These are phyloP conservation scores for Trachythela sp. DNA, from an alignment of 64 coral and sea anemone species.

Conservation along the genomic window DNA sequence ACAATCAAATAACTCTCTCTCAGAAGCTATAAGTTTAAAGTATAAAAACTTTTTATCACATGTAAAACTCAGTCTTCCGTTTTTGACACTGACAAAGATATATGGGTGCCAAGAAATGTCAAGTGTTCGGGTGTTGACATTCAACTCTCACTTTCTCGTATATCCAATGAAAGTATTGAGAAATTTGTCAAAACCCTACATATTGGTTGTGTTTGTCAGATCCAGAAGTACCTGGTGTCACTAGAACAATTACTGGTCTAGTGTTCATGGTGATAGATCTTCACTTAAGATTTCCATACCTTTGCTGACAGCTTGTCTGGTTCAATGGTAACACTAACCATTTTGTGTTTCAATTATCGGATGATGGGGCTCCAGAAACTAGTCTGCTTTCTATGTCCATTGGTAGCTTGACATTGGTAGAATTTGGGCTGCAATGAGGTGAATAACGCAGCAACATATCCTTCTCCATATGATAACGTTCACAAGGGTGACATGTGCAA, in stretches of 20 bases:
- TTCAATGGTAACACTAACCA: too few relatives aligned
- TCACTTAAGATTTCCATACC: neutral
- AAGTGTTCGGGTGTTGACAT: neutral
- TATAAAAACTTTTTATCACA: neutral
- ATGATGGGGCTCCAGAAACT: neutral
- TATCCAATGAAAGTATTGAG: neutral
- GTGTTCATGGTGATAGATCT: neutral
- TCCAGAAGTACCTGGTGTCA: neutral
- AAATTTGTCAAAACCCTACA: neutral
- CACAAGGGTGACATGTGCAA: neutral
- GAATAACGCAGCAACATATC: neutral
- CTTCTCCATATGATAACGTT: neutral
- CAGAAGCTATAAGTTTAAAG: neutral
- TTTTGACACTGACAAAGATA: neutral
- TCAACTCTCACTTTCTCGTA: too few relatives aligned
- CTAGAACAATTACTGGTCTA: neutral
- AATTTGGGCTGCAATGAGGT: neutral
- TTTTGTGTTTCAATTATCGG: neutral
- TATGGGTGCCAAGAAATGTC: neutral
- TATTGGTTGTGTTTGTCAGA: neutral
- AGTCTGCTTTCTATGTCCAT: neutral
- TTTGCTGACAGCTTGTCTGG: neutral
- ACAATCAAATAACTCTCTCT: neutral
- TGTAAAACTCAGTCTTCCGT: neutral
- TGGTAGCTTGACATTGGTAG: neutral